These are phyloP conservation scores for Agelas oroides DNA, from an alignment of 37 sponge, comb jelly and placozoan species.

Conservation along the genomic window DNA sequence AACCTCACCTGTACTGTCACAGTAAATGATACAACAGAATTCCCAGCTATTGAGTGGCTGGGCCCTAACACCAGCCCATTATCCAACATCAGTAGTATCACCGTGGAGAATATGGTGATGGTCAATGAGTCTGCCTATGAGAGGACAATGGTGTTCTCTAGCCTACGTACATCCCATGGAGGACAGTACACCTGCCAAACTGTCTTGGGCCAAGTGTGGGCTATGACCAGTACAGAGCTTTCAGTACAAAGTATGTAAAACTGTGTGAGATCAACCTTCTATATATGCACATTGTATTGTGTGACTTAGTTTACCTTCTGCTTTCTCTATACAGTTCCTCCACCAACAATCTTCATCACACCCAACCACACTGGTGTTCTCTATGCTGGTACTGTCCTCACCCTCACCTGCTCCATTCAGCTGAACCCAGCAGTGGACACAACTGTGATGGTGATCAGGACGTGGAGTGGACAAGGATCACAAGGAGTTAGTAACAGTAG, in stretches of 20 bases:
- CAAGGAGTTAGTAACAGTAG: too few relatives aligned
- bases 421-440: constrained; percentile 21
- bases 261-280: too few relatives aligned
- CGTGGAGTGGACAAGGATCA: not conserved
- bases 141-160: not conserved
- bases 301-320: too few relatives aligned
- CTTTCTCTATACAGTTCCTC: not conserved
- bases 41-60: not conserved
- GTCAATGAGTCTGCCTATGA: not conserved
- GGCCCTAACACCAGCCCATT: not conserved
- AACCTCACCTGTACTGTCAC: not conserved
- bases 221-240: too few relatives aligned
- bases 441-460: not conserved
- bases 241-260: too few relatives aligned
- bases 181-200: constrained; percentile 19
- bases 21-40: not conserved
- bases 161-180: constrained; percentile 8
- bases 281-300: too few relatives aligned
- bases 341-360: not conserved
- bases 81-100: not conserved
- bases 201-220: too few relatives aligned
- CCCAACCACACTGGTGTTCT: not conserved
- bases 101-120: not conserved
- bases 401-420: constrained; percentile 3
- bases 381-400: constrained; percentile 7